These are phyloP conservation scores for Oriolus oriolus DNA, from an alignment of 2,113 vertebrate genomes.

Conservation along the genomic window DNA sequence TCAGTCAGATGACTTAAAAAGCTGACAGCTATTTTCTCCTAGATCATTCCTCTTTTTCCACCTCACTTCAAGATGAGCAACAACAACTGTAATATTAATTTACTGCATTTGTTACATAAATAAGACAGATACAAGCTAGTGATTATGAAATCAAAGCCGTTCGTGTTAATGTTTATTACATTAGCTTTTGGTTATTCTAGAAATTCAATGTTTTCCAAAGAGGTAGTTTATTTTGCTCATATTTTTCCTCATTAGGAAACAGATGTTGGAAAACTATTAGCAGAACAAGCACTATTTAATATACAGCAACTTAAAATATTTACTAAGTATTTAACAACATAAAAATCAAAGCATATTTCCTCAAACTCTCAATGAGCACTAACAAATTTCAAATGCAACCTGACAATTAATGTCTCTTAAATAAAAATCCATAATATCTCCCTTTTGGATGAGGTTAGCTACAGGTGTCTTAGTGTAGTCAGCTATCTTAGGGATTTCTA, in stretches of 20 bases:
- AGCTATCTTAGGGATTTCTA: background rate
- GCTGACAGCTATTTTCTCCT: background rate
- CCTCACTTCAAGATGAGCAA: background rate
- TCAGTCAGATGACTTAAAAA: background rate
- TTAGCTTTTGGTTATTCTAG: background rate
- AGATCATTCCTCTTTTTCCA: background rate
- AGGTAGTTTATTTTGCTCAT: background rate
- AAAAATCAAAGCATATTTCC: background rate
- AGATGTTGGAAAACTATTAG: background rate
- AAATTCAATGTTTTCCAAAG: conserved; percentile 2
- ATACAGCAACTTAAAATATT: background rate
- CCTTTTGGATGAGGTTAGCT: background rate
- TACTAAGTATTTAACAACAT: background rate
- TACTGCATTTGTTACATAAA: background rate
- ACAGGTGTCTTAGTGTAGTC: background rate
- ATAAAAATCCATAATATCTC: background rate
- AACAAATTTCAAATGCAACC: background rate
- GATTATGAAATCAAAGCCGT: background rate
- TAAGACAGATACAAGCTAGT: background rate
- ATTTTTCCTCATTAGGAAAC: conserved; percentile 4
- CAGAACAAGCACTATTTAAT: background rate
- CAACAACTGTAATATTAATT: background rate
- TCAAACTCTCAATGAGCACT: background rate
- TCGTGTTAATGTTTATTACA: background rate
- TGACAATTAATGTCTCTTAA: background rate